Conservation (phyloP, 2,113 vertebrate genomes). For the Tylochromis polylepis region DNA sequence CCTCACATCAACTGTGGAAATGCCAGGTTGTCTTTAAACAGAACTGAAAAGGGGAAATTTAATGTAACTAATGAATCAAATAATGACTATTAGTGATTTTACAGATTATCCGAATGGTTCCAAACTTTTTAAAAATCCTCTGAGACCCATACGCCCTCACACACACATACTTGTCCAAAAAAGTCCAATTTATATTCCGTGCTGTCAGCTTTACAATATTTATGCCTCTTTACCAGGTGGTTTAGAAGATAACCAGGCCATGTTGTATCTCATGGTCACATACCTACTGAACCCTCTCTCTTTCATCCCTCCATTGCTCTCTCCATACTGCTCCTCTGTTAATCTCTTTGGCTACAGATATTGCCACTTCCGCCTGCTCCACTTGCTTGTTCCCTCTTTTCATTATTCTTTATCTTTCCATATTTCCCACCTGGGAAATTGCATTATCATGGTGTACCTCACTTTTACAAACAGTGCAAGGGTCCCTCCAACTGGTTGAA, state of each 20-base stretch:
- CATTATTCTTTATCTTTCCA: constrained; percentile 2
- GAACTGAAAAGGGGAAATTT: background rate
- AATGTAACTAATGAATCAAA: background rate
- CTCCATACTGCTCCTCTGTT: background rate
- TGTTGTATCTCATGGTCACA: constrained; percentile 40
- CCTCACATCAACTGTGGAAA: background rate
- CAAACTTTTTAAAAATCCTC: background rate
- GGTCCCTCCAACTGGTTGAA: background rate
- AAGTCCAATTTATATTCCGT: constrained; percentile 15
- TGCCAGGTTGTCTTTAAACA: background rate
- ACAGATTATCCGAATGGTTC: background rate
- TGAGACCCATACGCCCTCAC: background rate
- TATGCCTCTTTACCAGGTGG: constrained; percentile 37
- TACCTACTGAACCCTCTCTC: constrained; percentile 3
- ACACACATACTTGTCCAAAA: background rate
- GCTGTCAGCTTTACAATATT: constrained; percentile 38
- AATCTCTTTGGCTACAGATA: constrained; percentile 26
- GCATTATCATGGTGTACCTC: background rate
- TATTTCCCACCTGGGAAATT: constrained; percentile 1
- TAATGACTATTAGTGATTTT: background rate
- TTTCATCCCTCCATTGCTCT: background rate
- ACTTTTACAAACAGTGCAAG: background rate
- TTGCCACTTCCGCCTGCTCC: background rate
- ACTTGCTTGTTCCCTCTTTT: background rate
- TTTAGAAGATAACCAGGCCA: constrained; percentile 30